A percentile compares a stretch with the other conserved stretches of the same genome.
Evolutionary conservation across 2,797 vertebrate species (phyloP).

Genomic region (Sorex maritimensis): DNA sequence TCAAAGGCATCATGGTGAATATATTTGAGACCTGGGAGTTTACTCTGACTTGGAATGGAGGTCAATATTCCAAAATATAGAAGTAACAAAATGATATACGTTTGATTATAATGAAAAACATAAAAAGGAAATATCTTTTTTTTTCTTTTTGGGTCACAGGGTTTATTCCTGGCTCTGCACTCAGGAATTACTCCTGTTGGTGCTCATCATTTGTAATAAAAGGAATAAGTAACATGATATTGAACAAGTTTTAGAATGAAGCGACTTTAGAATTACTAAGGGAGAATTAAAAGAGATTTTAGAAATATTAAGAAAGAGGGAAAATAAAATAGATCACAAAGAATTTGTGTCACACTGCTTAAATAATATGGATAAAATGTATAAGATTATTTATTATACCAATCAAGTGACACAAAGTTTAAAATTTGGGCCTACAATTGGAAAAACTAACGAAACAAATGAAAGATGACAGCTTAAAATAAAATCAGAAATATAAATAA

Average conservation of each 20-base stretch:
- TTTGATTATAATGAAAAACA: neutral
- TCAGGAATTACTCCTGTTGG: too few relatives aligned
- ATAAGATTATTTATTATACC: neutral
- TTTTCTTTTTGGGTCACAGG: too few relatives aligned
- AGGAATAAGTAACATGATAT: neutral
- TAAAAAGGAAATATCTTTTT: neutral
- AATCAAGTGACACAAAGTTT: too few relatives aligned
- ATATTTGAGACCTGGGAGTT: too few relatives aligned
- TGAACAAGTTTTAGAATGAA: slow-evolving; percentile 45
- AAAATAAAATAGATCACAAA: neutral
- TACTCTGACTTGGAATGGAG: too few relatives aligned
- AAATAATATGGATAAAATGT: neutral
- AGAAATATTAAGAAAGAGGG: neutral
- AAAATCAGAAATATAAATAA: neutral
- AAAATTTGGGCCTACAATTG: neutral
- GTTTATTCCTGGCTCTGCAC: too few relatives aligned
- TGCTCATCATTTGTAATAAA: slow-evolving; percentile 18
- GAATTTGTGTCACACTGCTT: neutral
- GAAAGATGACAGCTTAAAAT: neutral
- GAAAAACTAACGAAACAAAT: neutral
- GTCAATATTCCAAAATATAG: neutral
- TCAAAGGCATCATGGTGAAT: too few relatives aligned
- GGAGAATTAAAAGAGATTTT: neutral
- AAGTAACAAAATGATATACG: neutral
- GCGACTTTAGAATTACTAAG: too few relatives aligned